Base-by-base conservation (phyloP, 1,140 invertebrate species). In the Panagrolaimus sp. region DNA sequence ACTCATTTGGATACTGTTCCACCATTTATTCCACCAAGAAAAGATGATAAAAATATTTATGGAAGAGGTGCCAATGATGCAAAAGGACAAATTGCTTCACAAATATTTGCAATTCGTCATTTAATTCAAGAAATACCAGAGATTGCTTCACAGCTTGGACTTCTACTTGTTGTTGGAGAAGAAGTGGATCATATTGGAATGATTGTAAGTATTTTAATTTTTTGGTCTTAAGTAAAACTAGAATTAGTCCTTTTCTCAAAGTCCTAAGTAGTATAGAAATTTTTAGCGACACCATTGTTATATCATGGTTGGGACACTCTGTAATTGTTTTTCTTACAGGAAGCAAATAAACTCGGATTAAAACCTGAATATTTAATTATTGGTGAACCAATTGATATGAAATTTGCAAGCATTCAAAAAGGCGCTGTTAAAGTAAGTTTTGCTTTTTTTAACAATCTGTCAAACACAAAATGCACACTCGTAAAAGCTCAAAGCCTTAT, bases 1-100 rank as follows among this genome's bases (percentile, higher is more conserved):
- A n/a, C 77, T 48, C 77, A 78, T 66, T 43, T 78, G 68, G 77
- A 78, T 66, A 78, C 77, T 13, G 77, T 78, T 31, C 77, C 77
- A 14, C 77, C 77, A 20, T 79, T 72, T 69, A 72, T 79, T 47
- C 64, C 63, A 25, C 77, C 72, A 20, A 64, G 31, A 11, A 47
- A 66, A 14, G 66, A 74, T 13, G 72, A 77, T 5, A 44, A 63
- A 23, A 69, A 69, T 44, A 71, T 78, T 31, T 74, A 72, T 57
- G 77, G 77, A 47, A 68, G 78, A 13, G 77, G 77, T 44, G 66
- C 68, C 11, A 77, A 77, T 27, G 77, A 78, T 68, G 77, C 77
- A 16, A 78, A 78, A 71, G 76, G 75, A 27, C 77, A 78, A 66
- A 45, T 78, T 44, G 77, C 77, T 16, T 46, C 65, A 14, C 77